Evolutionary conservation across 2,888 invertebrate species (phyloP).

Genomic region (Hydropsyche betteni): DNA sequence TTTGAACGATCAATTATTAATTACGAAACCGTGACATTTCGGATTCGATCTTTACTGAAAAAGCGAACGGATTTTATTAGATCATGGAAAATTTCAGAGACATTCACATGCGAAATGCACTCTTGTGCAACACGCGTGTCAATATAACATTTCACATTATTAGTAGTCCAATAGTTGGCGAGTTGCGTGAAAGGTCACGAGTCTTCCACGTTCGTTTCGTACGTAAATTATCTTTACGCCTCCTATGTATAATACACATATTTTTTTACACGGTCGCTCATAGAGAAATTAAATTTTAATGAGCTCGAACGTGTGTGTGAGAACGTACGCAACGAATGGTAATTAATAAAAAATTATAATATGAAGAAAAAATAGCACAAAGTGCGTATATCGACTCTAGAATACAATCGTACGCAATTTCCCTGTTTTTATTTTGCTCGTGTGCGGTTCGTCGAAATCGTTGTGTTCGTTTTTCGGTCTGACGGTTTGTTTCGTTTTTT

Average conservation of each 20-base stretch:
- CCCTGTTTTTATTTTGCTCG: no score
- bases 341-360: no score
- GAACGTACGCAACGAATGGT: background rate
- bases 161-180: constrained; percentile 20
- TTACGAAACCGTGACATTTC: no score
- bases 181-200: constrained; percentile 33
- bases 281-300: constrained; percentile 6
- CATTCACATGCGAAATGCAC: constrained; percentile 13
- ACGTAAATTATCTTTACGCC: constrained; percentile 11
- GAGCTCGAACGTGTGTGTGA: background rate
- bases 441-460: no score
- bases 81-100: background rate
- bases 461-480: no score
- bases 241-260: background rate
- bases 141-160: constrained; percentile 16
- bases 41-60: no score
- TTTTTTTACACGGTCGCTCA: background rate
- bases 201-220: constrained; percentile 29
- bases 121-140: constrained; percentile 21
- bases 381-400: no score
- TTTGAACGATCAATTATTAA: no score
- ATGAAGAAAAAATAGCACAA: no score
- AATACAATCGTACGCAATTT: no score
- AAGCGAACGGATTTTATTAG: background rate
- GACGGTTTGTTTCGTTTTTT: no score